These are phyloP conservation scores for Dryoscopus gambensis DNA, from an alignment of 2,113 vertebrate genomes.

Conservation along the genomic window DNA sequence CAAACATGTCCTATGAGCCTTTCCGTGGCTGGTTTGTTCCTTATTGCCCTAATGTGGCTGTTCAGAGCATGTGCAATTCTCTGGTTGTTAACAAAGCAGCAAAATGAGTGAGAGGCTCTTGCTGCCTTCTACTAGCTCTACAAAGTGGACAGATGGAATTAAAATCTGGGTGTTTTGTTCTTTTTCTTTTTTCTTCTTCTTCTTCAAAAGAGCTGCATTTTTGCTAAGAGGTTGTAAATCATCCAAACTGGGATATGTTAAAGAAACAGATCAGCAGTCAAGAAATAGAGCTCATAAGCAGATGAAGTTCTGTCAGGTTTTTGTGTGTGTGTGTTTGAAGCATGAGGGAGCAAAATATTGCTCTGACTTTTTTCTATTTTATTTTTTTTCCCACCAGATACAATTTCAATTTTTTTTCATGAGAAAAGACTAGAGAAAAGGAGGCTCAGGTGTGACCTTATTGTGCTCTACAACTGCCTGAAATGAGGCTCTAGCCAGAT, in stretches of 20 bases:
- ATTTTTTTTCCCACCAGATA: background rate
- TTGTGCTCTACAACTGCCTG: background rate
- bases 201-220: background rate
- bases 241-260: background rate
- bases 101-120: background rate
- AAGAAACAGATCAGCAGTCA: background rate
- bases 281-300: background rate
- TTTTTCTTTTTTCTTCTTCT: background rate
- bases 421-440: background rate
- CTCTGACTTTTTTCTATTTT: background rate
- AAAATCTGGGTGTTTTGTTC: background rate
- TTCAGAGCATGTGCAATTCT: background rate
- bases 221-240: background rate
- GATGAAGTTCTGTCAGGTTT: background rate
- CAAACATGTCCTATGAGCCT: background rate
- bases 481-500: background rate
- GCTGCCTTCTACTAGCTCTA: background rate
- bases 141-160: background rate
- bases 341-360: background rate
- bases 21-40: background rate
- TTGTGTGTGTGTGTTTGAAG: background rate
- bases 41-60: background rate
- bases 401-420: background rate
- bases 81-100: background rate
- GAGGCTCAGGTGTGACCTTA: background rate